Evolutionary conservation across 2,113 vertebrate genomes (phyloP).

Genomic region (Pholis gunnellus): DNA sequence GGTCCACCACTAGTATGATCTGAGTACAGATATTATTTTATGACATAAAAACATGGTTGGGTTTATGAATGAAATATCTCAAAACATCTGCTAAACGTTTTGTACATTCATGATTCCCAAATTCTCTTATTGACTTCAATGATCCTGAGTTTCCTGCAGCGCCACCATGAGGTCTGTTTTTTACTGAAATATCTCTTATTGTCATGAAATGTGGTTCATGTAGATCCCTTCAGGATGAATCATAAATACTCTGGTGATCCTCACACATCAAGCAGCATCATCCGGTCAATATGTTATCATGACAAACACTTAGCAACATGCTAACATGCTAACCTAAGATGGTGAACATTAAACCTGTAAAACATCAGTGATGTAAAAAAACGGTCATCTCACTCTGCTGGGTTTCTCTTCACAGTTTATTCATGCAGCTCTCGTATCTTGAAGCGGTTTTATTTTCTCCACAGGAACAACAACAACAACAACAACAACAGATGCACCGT

Average conservation of each 20-base stretch:
- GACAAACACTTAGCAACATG: neutral
- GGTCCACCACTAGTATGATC: too few relatives aligned
- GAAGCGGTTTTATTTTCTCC: slow-evolving; percentile 25
- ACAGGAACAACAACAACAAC: slow-evolving; percentile 25
- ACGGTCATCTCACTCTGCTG: neutral
- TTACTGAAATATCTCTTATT: too few relatives aligned
- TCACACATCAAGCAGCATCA: neutral
- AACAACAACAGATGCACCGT: slow-evolving; percentile 23
- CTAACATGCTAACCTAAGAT: neutral
- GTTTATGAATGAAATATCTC: too few relatives aligned
- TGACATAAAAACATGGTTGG: too few relatives aligned
- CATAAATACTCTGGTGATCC: neutral
- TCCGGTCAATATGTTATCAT: neutral
- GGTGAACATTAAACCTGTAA: neutral
- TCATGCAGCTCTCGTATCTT: slow-evolving; percentile 62
- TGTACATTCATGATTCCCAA: too few relatives aligned
- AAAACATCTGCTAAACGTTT: too few relatives aligned
- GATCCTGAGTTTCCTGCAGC: too few relatives aligned
- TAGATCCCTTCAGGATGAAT: neutral
- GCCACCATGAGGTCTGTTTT: too few relatives aligned
- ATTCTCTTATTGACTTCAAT: too few relatives aligned
- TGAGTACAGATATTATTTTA: too few relatives aligned
- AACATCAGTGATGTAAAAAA: neutral
- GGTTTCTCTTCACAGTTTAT: slow-evolving; percentile 54
- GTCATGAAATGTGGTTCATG: too few relatives aligned